Evolutionary conservation across 2,797 vertebrate genomes (phyloP), one percentile per base, ranked within the genome.

Genomic region (Gobionotothen gibberifrons): DNA sequence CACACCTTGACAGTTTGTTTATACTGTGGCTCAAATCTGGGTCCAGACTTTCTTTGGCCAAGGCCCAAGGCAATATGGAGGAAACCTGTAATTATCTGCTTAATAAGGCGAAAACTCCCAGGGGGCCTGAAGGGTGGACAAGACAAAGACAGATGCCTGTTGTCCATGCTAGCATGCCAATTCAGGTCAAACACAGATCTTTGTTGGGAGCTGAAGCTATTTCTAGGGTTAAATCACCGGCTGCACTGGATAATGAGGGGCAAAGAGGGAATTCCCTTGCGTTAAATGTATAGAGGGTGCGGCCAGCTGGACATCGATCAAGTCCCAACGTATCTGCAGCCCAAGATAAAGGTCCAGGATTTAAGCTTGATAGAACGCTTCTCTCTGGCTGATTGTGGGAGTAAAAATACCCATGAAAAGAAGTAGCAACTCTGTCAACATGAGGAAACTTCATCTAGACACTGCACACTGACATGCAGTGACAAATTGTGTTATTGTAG

Each of bases 181-280:
- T 68, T 84, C 73, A 77, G 63, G 83, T 81, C 74, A 88, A 79
- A 91, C 88, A 91, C 84, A 88, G 86, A 90, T 48, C 86, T 88
- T 80, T 89, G 82, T 78, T 78, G 36, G 58, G 76, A 77, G 63
- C 59, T 76, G 55, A 69, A 66, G 78, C 74, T 76, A 67, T 74
- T 78, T 85, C 65, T 54, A 42, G 64, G 74, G 58, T 83, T 82
- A 69, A 90, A 76, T 70, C 76, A 16, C 61, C 69, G 74, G 21
- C 75, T 64, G 68, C 67, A 48, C 55, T 62, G 67, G 79, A 81
- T 75, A 71, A 70, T 76, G 72, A 82, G 47, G 59, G 70, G 78
- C 74, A 78, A 51, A 81, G 66, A 84, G 89, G 90, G 84, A 90
- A 85, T 90, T 83, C 90, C 87, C 89, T 71, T 58, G 72, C 79